Evolutionary conservation across 2,888 invertebrate genomes (phyloP).

Genomic region (Pseudanteris insignis): DNA sequence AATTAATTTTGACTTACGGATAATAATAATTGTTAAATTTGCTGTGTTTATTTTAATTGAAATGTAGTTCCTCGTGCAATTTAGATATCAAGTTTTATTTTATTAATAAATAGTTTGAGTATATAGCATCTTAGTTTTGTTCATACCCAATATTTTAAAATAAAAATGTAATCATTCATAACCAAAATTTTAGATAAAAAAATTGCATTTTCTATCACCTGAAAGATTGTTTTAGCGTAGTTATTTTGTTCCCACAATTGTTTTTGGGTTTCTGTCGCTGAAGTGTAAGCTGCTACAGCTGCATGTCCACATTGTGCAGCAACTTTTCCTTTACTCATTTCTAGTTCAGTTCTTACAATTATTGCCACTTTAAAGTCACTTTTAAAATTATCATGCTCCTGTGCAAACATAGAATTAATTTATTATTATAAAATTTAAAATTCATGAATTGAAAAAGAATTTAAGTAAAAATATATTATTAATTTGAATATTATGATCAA

Average conservation of each 20-base stretch:
- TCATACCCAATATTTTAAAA: too few species aligned
- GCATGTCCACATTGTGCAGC: conserved; percentile 96
- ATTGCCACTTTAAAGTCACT: conserved; percentile 82
- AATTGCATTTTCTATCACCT: conserved; percentile 67
- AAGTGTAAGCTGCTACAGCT: conserved; percentile 86
- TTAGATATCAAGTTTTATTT: too few species aligned
- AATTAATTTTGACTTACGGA: too few species aligned
- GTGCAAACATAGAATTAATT: too few species aligned
- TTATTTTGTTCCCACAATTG: conserved; percentile 76
- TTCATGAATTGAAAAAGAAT: neutral
- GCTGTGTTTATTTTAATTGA: too few species aligned
- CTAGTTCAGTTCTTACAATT: conserved; percentile 87
- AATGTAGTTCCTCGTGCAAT: too few species aligned
- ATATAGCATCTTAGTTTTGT: too few species aligned
- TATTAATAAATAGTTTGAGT: too few species aligned
- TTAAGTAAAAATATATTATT: neutral
- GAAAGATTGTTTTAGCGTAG: conserved; percentile 88
- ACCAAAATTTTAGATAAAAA: too few species aligned
- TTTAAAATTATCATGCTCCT: neutral
- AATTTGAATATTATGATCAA: neutral
- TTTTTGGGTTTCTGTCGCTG: conserved; percentile 74
- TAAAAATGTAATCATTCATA: too few species aligned
- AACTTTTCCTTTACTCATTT: conserved; percentile 95
- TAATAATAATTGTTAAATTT: too few species aligned
- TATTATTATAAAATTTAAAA: neutral